Conservation (phyloP, 2,113 vertebrate genomes). For the Falco punctatus region DNA sequence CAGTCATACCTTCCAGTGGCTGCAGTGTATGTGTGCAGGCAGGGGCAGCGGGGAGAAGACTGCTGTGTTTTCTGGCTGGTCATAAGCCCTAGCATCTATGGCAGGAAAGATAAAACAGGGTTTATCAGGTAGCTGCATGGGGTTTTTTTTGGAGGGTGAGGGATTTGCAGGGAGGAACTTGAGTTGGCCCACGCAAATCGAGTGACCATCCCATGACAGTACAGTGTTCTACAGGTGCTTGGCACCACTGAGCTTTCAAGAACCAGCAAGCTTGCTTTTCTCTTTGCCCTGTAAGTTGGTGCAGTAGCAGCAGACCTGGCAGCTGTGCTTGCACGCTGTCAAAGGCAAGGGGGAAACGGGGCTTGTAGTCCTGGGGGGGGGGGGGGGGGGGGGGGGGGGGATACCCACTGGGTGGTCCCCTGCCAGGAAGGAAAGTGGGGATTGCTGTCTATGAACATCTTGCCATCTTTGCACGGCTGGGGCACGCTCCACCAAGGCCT, state of each 20-base stretch:
- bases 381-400: rapidly evolving
- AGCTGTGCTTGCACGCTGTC: rapidly evolving
- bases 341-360: background rate
- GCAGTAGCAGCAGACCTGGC: rapidly evolving
- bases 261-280: background rate
- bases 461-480: background rate
- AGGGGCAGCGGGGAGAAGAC: background rate
- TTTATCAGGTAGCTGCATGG: background rate
- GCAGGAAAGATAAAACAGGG: background rate
- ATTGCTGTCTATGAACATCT: background rate
- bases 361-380: rapidly evolving
- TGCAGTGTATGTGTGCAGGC: background rate
- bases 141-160: background rate
- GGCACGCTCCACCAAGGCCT: background rate
- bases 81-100: background rate
- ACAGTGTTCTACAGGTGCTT: background rate
- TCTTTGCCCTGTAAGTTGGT: background rate
- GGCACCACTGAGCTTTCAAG: background rate
- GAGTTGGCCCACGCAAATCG: background rate
- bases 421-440: background rate
- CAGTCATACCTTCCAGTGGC: background rate
- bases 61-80: background rate
- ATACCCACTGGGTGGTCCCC: rapidly evolving
- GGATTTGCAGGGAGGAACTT: background rate
- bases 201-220: background rate